Base-by-base conservation (phyloP, 2,113 vertebrate species). In the Montifringilla adamsi region DNA sequence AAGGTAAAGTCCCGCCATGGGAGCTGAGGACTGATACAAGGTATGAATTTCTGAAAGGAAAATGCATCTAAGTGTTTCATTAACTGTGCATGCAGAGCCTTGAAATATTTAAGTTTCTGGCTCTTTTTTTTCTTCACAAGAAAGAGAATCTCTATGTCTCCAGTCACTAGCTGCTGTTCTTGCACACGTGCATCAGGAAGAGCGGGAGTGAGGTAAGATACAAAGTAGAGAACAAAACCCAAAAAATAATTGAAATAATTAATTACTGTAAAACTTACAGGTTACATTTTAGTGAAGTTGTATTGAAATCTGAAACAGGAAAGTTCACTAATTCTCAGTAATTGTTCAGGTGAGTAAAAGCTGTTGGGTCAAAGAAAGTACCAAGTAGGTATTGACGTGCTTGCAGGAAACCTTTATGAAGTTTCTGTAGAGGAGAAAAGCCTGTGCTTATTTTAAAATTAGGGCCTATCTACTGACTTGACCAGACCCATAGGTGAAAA, bases 1-100 rank as follows among this genome's bases (percentile, higher is more conserved):
- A 59, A 37, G 0, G 1, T 4, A 8, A 33, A 44, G 17, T 44
- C 3, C 4, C n/a, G 31, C 26, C 1, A 0, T 66, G 35, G 47
- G 37, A 86, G 30, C 37, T 26, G 56, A 55, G 30, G n/a, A 37
- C 53, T 68, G n/a, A 44, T 56, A 60, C 3, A 10, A 28, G 31
- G 37, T 30, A 58, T 31, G 58, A 72, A 41, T 72, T 89, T 58
- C 58, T 79, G 31, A 75, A 59, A 63, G 15, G 35, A 46, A 62
- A 52, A 33, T 4, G 0, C 6, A 1, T 17, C 62, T 83, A 60
- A 33, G 49, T 58, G 19, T 39, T 78, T 55, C 4, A 43, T 68
- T n/a, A 56, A 12, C 66, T 59, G 24, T 35, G 16, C 41, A 13
- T 78, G 69, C 19, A 70, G 28, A 89, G 12, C 11, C 47, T 79